phyloP scores from a whole-genome alignment of 2,113 vertebrate genomes.

The Zapus hudsonius region DNA sequence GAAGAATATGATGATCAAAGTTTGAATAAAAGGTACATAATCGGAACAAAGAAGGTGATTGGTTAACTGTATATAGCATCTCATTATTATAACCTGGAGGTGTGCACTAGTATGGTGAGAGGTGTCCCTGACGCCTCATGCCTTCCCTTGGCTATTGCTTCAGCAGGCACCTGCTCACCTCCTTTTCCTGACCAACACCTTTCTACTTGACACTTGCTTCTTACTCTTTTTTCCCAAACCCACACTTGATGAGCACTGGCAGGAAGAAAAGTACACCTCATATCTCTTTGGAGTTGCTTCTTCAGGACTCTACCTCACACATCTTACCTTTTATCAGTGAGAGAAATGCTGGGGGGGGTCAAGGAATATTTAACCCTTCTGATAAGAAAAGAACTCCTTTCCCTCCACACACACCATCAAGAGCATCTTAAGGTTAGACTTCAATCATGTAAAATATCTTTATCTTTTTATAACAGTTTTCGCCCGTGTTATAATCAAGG shows the following conservation, averaged over 20 bases:
- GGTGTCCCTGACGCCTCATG: background rate
- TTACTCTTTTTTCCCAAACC: background rate
- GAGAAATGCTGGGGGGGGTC: background rate
- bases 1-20: background rate
- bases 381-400: constrained; percentile 82
- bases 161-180: background rate
- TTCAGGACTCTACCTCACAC: constrained; percentile 51
- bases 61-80: background rate
- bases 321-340: constrained; percentile 76
- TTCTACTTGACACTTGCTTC: background rate
- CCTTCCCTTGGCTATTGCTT: background rate
- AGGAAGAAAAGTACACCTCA: constrained; percentile 18
- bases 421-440: constrained; percentile 84
- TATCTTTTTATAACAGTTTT: constrained; percentile 70
- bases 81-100: background rate
- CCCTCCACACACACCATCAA: constrained; percentile 72
- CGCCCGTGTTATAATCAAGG: constrained; percentile 74
- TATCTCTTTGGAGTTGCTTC: constrained; percentile 62
- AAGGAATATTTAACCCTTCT: constrained; percentile 81
- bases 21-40: background rate
- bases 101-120: background rate
- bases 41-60: background rate
- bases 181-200: background rate
- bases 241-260: background rate
- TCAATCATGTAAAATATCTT: constrained; percentile 83